phyloP scores from a whole-genome alignment of 2,888 invertebrate species.

The Amphipyra berbera region DNA sequence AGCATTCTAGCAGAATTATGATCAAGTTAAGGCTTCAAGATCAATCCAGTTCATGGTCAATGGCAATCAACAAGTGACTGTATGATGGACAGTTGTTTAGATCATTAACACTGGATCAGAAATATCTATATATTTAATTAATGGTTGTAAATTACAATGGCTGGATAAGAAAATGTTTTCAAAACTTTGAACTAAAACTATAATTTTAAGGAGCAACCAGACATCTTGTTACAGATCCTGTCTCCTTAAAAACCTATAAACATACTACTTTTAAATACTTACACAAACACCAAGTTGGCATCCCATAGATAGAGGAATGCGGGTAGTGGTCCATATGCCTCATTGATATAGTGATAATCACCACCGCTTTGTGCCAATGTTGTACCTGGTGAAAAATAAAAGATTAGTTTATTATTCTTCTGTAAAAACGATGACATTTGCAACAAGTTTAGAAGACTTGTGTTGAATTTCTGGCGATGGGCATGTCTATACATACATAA shows the following conservation, averaged over 20 bases:
- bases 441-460: too few species aligned
- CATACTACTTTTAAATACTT: conserved; percentile 80
- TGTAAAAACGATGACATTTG: neutral
- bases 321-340: conserved; percentile 97
- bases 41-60: conserved; percentile 17
- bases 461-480: too few species aligned
- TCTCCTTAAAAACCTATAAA: too few species aligned
- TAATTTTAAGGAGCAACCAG: too few species aligned
- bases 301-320: conserved; percentile 99
- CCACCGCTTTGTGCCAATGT: conserved; percentile 98
- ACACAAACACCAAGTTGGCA: conserved; percentile 99
- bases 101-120: conserved; percentile 4
- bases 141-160: neutral
- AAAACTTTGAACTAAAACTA: too few species aligned
- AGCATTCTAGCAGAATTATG: too few species aligned
- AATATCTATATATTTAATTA: conserved; percentile 1
- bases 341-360: conserved; percentile 98
- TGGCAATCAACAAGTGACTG: conserved; percentile 13
- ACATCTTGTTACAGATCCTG: too few species aligned
- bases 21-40: neutral
- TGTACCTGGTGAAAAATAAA: conserved; percentile 82
- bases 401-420: neutral
- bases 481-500: too few species aligned
- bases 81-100: neutral
- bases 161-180: too few species aligned